A percentile compares a stretch with the other conserved stretches of the same genome.
phyloP scores from a whole-genome alignment of 2,797 vertebrate species.

The Octomys mimax region DNA sequence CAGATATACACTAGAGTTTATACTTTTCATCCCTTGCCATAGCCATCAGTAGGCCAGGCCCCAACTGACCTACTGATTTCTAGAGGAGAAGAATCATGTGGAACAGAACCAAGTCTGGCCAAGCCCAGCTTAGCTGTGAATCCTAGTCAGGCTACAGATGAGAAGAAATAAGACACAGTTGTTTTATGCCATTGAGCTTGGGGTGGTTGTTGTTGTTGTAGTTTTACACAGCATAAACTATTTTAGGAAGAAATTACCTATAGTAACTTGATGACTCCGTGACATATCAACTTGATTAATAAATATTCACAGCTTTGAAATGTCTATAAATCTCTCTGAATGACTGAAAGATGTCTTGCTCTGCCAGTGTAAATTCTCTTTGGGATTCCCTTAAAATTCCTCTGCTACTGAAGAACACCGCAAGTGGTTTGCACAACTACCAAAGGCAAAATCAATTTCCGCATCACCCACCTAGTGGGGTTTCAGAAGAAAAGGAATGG shows the following conservation, averaged over 20 bases:
- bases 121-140: background rate
- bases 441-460: constrained; percentile 72
- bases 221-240: background rate
- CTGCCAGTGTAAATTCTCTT: background rate
- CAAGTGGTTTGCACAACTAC: background rate
- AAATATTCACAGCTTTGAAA: background rate
- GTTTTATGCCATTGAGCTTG: background rate
- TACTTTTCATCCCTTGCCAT: background rate
- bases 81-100: background rate
- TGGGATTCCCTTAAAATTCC: constrained; percentile 56
- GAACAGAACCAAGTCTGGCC: background rate
- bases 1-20: background rate
- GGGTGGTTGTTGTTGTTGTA: background rate
- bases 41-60: background rate
- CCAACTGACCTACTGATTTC: background rate
- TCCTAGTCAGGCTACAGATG: background rate
- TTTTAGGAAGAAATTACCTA: background rate
- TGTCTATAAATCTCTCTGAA: background rate
- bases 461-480: fast-evolving
- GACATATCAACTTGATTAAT: background rate
- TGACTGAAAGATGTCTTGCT: background rate
- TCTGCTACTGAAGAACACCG: constrained; percentile 51
- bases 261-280: too few relatives aligned
- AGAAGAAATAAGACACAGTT: background rate
- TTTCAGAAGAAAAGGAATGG: background rate